Conservation (phyloP, 2,888 invertebrate genomes). For the Linyphia triangularis region DNA sequence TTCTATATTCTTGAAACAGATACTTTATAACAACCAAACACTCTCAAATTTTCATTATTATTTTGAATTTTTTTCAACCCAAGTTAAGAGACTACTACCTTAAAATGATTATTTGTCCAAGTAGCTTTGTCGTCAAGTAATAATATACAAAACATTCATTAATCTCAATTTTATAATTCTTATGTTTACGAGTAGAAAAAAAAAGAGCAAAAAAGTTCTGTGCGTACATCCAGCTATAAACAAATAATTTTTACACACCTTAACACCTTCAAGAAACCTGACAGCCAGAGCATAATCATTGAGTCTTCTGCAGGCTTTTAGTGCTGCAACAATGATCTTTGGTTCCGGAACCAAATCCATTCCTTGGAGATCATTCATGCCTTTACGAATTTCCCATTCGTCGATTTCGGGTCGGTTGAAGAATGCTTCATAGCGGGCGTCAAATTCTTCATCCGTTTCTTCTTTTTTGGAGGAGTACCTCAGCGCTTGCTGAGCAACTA, state of each 20-base stretch:
- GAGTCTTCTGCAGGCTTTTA: slow-evolving; percentile 93
- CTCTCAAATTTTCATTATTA: no score
- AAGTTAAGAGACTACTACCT: no score
- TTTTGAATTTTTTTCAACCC: no score
- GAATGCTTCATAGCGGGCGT: slow-evolving; percentile 89
- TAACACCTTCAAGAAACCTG: slow-evolving; percentile 94
- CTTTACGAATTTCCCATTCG: slow-evolving; percentile 96
- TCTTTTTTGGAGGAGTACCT: slow-evolving; percentile 62
- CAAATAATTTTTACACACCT: slow-evolving; percentile 81
- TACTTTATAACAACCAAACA: no score
- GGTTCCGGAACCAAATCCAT: slow-evolving; percentile 97
- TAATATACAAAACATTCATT: no score
- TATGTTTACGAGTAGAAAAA: no score
- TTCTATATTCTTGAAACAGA: no score
- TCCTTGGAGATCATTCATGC: slow-evolving; percentile 91
- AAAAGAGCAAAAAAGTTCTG: no score
- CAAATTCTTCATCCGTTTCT: slow-evolving; percentile 84
- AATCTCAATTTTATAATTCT: no score
- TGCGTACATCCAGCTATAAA: no score
- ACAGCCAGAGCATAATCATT: slow-evolving; percentile 96
- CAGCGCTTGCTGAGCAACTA: not conserved
- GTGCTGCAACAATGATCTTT: slow-evolving; percentile 89
- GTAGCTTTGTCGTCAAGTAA: no score
- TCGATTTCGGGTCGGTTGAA: slow-evolving; percentile 93
- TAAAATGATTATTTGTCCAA: no score